Percentiles rank a stretch among this genome's conserved stretches.
These are phyloP conservation scores for Mungos mungo DNA, from an alignment of 2,113 vertebrate genomes.

Conservation along the genomic window DNA sequence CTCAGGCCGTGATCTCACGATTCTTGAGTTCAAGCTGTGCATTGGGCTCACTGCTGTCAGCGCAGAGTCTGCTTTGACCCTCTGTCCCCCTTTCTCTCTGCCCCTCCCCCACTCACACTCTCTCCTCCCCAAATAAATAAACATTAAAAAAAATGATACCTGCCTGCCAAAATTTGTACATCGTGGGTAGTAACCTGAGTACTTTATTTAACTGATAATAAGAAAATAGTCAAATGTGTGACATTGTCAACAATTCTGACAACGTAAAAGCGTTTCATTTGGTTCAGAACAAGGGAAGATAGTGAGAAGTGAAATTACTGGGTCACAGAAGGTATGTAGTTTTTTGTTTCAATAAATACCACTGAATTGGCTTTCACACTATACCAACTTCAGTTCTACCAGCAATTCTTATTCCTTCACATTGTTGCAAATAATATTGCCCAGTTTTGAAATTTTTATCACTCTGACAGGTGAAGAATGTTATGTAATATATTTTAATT, in stretches of 20 bases:
- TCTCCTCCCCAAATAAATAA: no score
- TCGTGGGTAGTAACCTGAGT: neutral
- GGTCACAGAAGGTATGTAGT: neutral
- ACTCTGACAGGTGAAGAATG: neutral
- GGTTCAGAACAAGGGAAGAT: neutral
- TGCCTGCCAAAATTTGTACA: neutral
- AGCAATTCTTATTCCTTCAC: neutral
- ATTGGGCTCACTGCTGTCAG: no score
- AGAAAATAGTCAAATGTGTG: neutral
- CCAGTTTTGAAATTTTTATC: neutral
- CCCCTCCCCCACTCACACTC: no score
- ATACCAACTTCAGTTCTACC: neutral
- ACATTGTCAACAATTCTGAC: neutral
- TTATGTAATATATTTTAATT: neutral
- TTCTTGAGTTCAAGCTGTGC: no score
- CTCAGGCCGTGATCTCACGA: no score
- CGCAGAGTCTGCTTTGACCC: no score
- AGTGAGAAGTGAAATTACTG: neutral
- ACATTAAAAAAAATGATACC: neutral
- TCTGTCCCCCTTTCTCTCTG: no score
- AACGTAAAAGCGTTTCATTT: neutral
- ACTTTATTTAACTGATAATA: neutral
- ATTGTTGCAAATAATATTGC: neutral
- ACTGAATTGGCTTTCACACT: neutral
- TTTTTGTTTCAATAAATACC: neutral